phyloP scores from a whole-genome alignment of 2,888 invertebrate genomes.

The Eugnorisma glareosa region DNA sequence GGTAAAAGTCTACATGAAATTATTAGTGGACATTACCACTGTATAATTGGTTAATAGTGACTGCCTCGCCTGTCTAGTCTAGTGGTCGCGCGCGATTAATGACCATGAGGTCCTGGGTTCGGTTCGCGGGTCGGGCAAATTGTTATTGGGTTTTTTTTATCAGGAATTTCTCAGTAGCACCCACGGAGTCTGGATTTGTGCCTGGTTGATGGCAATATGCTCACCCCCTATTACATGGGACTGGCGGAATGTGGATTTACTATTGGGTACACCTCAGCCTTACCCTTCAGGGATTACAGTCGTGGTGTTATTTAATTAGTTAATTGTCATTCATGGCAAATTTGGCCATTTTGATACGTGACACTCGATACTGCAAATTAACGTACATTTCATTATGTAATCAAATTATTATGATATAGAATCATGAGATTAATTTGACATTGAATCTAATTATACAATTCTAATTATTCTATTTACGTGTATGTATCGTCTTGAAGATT shows the following conservation, averaged over 20 bases:
- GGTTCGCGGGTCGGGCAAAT: background rate
- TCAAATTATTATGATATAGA: background rate
- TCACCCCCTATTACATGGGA: background rate
- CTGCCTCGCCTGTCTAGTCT: background rate
- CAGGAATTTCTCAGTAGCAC: background rate
- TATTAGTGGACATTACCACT: too few relatives aligned
- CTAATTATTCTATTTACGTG: background rate
- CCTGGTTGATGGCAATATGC: background rate
- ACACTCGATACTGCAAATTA: slow-evolving; percentile 9
- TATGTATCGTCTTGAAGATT: background rate
- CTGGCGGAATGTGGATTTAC: background rate
- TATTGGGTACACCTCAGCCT: background rate
- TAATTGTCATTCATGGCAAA: background rate
- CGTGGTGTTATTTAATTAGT: background rate
- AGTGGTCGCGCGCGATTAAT: background rate
- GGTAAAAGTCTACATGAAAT: background rate
- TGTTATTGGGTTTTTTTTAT: background rate
- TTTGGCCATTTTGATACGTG: background rate
- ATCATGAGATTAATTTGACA: slow-evolving; percentile 1
- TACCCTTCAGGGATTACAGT: background rate
- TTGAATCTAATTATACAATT: background rate
- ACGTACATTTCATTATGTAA: background rate
- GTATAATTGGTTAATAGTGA: background rate
- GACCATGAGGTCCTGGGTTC: too few relatives aligned
- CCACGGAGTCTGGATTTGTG: background rate